Base-by-base conservation (phyloP, 2,113 vertebrate species). In the Gambusia holbrooki region DNA sequence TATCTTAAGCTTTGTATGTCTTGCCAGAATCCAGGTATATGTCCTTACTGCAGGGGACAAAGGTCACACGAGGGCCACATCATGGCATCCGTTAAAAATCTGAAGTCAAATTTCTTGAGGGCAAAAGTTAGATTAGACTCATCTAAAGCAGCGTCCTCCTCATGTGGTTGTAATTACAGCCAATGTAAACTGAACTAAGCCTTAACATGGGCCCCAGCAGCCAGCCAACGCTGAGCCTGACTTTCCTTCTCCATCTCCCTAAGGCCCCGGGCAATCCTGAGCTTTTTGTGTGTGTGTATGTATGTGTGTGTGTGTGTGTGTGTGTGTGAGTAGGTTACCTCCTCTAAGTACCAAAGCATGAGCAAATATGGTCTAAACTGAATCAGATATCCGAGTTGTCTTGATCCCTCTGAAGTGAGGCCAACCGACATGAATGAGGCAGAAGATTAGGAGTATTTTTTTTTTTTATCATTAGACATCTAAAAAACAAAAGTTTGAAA, bases 161-260 rank as follows among this genome's bases (percentile, higher is more conserved):
- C 93, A 92, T 93, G 90, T 81, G 86, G 91, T 91, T 93, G 93
- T 92, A 93, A 93, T 94, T 93, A 93, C 88, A 90, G 83, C 82
- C 89, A 90, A 83, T 87, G 86, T 92, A 92, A 93, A 92, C 84
- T 83, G 88, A 92, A 90, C 91, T 92, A 90, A 92, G 89, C 90
- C 90, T 87, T 75, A 64, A 91, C 86, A 88, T 80, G 83, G 92
- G 91, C 90, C 92, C 89, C 91, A 71, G 81, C 85, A 85, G 84
- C 76, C 88, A 80, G 80, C 79, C 82, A 67, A 71, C 82, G 84
- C 76, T 70, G 66, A 75, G 86, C 77, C 72, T 74, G 85, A 79
- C 89, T 90, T 87, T 86, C 83, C 83, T 71, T 76, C 69, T 65
- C 69, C 72, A 71, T 84, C 65, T 67, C 65, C 37, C 65, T 14